Evolutionary conservation across 2,888 invertebrate species (phyloP), one percentile per base, ranked within the genome.

Genomic region (Dioctria rufipes): DNA sequence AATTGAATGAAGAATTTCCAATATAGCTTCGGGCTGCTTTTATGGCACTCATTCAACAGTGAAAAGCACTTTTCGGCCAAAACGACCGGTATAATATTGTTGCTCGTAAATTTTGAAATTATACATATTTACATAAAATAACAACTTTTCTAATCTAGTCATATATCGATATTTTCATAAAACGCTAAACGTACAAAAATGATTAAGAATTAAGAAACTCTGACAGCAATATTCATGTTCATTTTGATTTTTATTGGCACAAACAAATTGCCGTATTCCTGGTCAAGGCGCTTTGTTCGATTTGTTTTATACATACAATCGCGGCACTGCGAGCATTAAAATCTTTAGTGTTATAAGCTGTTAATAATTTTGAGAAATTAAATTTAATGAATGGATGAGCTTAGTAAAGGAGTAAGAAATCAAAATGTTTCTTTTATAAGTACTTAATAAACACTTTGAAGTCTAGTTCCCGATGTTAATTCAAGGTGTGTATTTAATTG

Each of bases 401-500:
- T 46, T 42, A 25, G 67, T 43, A 67, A 4, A 25, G 49, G 3
- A 9, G 5, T 67, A 43, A 46, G 46, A 67, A 42, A 67, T 46
- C 9, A 46, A 46, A 46, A 46, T 49, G 67, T 46, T 67, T 42
- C 67, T 67, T 67, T 25, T 43, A 25, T n/a, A 25, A 5, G 4
- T 40, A 5, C 4, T 67, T 67, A 9, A 46, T 13, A 66, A 67
- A 46, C 46, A 25, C 42, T 46, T 67, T 67, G 43, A 67, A 43
- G 67, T 67, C 67, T 67, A 67, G 46, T 67, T 65, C 43, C 46
- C 43, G 43, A 46, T 67, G 42, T 42, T 46, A 8, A 67, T 9
- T 46, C 43, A 67, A 67, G 65, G 46, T 67, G 67, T 46, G 13
- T 25, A 43, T 67, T 67, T 67, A 67, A 67, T 67, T 67, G 46